Conservation (phyloP, 2,113 vertebrate genomes). For the Semnornis frantzii region DNA sequence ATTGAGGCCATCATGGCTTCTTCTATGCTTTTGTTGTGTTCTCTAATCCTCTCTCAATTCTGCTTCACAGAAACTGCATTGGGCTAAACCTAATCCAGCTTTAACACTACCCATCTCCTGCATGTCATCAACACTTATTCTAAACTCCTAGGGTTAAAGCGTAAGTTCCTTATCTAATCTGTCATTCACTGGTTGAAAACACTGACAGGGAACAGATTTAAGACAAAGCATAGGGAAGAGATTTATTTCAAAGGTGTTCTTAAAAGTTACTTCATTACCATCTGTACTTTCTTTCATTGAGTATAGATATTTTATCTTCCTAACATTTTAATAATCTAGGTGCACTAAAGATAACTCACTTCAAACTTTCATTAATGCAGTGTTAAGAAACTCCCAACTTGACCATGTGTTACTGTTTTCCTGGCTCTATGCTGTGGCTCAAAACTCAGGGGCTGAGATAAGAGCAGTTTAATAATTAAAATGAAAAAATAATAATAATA, state of each 20-base stretch:
- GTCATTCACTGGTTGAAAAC: background rate
- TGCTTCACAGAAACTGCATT: background rate
- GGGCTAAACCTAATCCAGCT: background rate
- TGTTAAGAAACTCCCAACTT: background rate
- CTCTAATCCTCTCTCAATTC: constrained; percentile 4
- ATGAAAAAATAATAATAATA: background rate
- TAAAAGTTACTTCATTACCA: background rate
- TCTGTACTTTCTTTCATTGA: background rate
- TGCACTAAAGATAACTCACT: background rate
- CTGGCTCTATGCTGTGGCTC: background rate
- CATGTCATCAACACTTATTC: constrained; percentile 35
- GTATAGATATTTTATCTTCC: background rate
- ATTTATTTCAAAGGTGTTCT: background rate
- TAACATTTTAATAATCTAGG: background rate
- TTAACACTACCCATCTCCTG: background rate
- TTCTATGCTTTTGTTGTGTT: constrained; percentile 5
- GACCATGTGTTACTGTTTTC: background rate
- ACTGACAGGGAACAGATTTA: background rate
- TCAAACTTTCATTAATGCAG: background rate
- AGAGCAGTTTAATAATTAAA: background rate
- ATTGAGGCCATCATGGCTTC: constrained; percentile 25
- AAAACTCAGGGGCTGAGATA: background rate
- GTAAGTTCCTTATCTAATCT: background rate
- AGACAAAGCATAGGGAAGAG: background rate
- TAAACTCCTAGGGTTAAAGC: background rate